phyloP scores from a whole-genome alignment of 2,113 vertebrate species.

The Amazona guildingii region DNA sequence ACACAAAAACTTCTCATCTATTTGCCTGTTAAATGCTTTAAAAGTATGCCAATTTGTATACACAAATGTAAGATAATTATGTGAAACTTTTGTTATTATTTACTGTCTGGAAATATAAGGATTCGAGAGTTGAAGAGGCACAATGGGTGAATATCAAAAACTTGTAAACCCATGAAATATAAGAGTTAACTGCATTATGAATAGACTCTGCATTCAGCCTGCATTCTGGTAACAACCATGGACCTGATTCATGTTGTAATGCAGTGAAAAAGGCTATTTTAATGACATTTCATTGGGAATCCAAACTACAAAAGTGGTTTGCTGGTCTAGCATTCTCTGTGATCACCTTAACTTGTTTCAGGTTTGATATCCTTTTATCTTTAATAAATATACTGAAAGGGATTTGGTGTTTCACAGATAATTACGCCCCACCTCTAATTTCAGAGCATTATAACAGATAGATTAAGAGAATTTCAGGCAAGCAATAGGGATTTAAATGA shows the following conservation, averaged over 20 bases:
- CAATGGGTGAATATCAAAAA: background rate
- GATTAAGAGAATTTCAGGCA: constrained; percentile 31
- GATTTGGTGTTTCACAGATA: constrained; percentile 5
- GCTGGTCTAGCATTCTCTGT: background rate
- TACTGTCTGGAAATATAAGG: background rate
- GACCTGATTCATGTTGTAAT: background rate
- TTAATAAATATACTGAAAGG: constrained; percentile 27
- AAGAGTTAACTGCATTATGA: background rate
- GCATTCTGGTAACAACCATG: background rate
- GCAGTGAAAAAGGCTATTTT: constrained; percentile 9
- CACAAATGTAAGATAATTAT: background rate
- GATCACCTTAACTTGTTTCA: constrained; percentile 18
- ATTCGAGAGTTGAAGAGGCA: background rate
- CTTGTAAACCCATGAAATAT: background rate
- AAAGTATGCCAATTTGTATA: background rate
- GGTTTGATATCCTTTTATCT: constrained; percentile 25
- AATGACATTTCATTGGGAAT: constrained; percentile 8
- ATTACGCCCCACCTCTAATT: constrained; percentile 44
- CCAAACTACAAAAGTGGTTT: constrained; percentile 6
- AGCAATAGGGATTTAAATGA: constrained; percentile 41
- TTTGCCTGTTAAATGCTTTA: background rate
- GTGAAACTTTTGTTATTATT: background rate
- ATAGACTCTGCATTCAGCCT: background rate
- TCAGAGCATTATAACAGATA: background rate
- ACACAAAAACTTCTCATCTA: background rate